A percentile compares a stretch with the other conserved stretches of the same genome.
Evolutionary conservation across 1,140 invertebrate species (phyloP).

Genomic region (Lordiphosa stackelbergi): DNA sequence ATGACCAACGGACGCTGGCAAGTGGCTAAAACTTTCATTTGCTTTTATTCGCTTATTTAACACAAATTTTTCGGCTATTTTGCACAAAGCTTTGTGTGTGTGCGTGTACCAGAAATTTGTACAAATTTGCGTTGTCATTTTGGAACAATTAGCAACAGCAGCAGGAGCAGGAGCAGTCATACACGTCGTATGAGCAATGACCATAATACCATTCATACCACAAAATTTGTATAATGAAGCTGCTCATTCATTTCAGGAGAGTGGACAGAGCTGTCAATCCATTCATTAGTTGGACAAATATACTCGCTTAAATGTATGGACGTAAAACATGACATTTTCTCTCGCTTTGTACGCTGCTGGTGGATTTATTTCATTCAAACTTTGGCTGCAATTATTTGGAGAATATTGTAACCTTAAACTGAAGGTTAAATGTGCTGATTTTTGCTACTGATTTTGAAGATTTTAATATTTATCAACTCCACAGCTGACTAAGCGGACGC

Average conservation of each 20-base stretch:
- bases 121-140: conserved; percentile 61
- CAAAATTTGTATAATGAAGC: conserved; percentile 45
- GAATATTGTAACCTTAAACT: no score
- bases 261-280: neutral
- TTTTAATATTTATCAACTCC: no score
- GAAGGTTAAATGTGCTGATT: no score
- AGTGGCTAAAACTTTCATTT: conserved; percentile 65
- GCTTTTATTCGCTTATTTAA: conserved; percentile 72
- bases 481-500: no score
- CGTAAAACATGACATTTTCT: neutral
- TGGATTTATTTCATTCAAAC: no score
- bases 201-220: conserved; percentile 24
- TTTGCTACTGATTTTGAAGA: no score
- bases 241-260: conserved; percentile 20
- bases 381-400: no score
- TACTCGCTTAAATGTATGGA: neutral
- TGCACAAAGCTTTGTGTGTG: conserved; percentile 17
- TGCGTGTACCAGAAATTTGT: conserved; percentile 24
- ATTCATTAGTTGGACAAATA: conserved; percentile 31
- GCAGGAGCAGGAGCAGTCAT: conserved; percentile 10
- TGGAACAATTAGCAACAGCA: conserved; percentile 58
- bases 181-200: conserved; percentile 43
- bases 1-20: conserved; percentile 46
- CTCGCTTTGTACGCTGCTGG: neutral
- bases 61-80: conserved; percentile 68